phyloP scores from a whole-genome alignment of 2,797 vertebrate species.

The Syngnathus rostellatus region DNA sequence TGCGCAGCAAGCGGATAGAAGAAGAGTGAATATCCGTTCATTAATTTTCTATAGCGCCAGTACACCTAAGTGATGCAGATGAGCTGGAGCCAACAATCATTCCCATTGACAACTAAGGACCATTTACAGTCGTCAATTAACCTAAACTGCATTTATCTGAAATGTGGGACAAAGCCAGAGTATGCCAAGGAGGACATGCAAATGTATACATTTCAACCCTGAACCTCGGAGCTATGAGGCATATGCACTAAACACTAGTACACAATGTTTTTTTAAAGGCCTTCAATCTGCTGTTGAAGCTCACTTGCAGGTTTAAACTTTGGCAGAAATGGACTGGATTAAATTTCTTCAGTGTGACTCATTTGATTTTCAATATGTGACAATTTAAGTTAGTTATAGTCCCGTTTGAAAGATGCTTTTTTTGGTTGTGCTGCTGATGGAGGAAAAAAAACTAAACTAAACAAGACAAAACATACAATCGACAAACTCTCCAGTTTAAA shows the following conservation, averaged over 20 bases:
- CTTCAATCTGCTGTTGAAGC: not conserved
- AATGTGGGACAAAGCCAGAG: not conserved
- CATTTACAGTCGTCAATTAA: not conserved
- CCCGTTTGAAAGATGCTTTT: not conserved
- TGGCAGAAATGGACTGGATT: not conserved
- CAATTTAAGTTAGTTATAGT: not conserved
- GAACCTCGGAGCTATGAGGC: not conserved
- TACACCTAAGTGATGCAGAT: not conserved
- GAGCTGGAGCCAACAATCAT: not conserved
- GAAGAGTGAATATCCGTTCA: not conserved
- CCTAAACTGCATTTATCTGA: not conserved
- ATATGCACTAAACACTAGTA: not conserved
- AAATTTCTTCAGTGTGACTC: not conserved
- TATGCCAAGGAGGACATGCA: not conserved
- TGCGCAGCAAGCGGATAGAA: not conserved
- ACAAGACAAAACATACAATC: slow-evolving; percentile 3
- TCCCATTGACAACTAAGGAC: not conserved
- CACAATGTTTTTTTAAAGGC: not conserved
- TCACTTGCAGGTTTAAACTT: not conserved
- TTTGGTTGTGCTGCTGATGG: slow-evolving; percentile 3
- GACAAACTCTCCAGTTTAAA: slow-evolving; percentile 16
- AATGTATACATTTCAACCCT: not conserved
- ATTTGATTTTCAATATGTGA: not conserved
- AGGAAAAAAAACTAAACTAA: not conserved
- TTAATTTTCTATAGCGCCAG: not conserved